These are phyloP conservation scores for Seriola aureovittata DNA, from an alignment of 2,113 vertebrate genomes.

Conservation along the genomic window DNA sequence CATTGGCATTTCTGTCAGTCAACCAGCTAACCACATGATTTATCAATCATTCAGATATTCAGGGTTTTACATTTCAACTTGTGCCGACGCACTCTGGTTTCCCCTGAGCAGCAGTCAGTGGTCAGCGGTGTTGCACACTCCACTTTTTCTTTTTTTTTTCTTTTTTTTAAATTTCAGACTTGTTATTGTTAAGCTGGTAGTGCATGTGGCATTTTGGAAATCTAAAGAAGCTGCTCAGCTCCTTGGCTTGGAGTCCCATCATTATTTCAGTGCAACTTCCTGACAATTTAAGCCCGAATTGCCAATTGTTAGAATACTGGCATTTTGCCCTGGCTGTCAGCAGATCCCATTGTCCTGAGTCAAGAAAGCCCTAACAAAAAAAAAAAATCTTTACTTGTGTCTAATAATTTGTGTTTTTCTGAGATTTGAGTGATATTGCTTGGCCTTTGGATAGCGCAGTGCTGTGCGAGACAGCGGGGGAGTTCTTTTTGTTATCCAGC, in stretches of 20 bases:
- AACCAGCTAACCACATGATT: slow-evolving; percentile 27
- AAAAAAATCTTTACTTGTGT: slow-evolving; percentile 46
- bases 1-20: slow-evolving; percentile 69
- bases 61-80: slow-evolving; percentile 40
- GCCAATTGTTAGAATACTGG: slow-evolving; percentile 55
- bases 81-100: slow-evolving; percentile 16
- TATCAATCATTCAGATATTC: slow-evolving; percentile 56
- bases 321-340: slow-evolving; percentile 56
- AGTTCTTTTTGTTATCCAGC: slow-evolving; percentile 84
- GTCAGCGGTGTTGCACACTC: slow-evolving; percentile 53
- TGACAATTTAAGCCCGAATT: slow-evolving; percentile 51
- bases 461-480: slow-evolving; percentile 74
- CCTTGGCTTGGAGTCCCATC: slow-evolving; percentile 54
- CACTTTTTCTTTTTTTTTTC: slow-evolving; percentile 63
- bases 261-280: slow-evolving; percentile 69
- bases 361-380: slow-evolving; percentile 43
- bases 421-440: slow-evolving; percentile 77
- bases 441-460: slow-evolving; percentile 74
- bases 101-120: slow-evolving; percentile 42
- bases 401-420: slow-evolving; percentile 71
- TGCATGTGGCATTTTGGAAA: slow-evolving; percentile 63
- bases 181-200: slow-evolving; percentile 46
- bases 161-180: slow-evolving; percentile 44
- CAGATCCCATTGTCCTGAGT: slow-evolving; percentile 53
- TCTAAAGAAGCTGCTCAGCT: slow-evolving; percentile 53